A percentile compares a stretch with the other conserved stretches of the same genome.
Conservation (phyloP, 30 jellyfish, hydroid and myxozoan genomes). For the Morbakka virulenta region DNA sequence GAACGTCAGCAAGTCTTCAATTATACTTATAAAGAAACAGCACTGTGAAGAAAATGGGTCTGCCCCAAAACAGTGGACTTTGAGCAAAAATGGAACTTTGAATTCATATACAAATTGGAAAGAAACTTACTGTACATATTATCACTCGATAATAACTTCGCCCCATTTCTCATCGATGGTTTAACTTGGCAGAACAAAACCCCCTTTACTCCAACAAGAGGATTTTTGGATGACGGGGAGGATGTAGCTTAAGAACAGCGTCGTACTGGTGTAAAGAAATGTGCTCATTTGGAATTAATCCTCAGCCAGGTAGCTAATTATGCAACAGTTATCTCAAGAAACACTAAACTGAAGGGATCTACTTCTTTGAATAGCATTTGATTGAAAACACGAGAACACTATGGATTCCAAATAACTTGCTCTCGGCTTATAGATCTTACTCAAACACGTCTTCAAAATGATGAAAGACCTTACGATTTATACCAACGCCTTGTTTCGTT, state of each 20-base stretch:
- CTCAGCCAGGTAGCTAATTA: constrained; percentile 31
- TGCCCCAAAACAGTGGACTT: constrained; percentile 20
- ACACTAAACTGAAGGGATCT: constrained; percentile 40
- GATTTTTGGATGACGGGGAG: constrained; percentile 21
- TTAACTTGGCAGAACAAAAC: constrained; percentile 32
- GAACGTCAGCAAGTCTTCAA: too few relatives aligned
- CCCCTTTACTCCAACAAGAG: constrained; percentile 20
- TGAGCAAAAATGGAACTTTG: constrained; percentile 19
- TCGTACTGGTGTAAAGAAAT: constrained; percentile 40
- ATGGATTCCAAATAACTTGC: constrained; percentile 31
- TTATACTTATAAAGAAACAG: background rate
- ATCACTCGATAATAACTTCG: constrained; percentile 10
- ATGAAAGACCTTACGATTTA: constrained; percentile 42
- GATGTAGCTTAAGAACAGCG: constrained; percentile 10
- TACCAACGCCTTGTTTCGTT: constrained; percentile 35
- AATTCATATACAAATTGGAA: constrained; percentile 37
- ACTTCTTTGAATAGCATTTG: constrained; percentile 14
- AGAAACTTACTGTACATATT: constrained; percentile 18
- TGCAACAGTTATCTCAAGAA: constrained; percentile 33
- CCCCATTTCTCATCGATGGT: constrained; percentile 36
- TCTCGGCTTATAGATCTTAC: constrained; percentile 17
- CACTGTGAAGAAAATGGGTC: background rate
- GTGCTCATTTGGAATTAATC: constrained; percentile 24
- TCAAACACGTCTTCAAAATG: background rate
- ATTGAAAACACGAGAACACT: background rate